These are phyloP conservation scores for Protophormia terraenovae DNA, from an alignment of 2,888 invertebrate genomes.

Conservation along the genomic window DNA sequence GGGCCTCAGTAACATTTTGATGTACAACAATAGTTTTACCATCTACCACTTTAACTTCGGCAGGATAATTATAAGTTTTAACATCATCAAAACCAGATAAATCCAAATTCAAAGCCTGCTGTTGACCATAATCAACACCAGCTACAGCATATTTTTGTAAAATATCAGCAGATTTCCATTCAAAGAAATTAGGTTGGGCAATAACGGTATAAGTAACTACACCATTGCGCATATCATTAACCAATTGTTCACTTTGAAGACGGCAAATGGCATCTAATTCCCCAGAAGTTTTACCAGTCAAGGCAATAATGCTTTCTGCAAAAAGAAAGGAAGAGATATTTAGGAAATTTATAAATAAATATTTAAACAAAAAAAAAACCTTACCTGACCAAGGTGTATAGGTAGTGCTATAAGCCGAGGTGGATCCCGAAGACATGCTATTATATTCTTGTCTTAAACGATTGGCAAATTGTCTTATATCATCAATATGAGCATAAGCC, in stretches of 20 bases:
- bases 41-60: slow-evolving; percentile 78
- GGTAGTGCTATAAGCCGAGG: slow-evolving; percentile 59
- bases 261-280: slow-evolving; percentile 75
- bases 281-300: slow-evolving; percentile 76
- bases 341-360: too few relatives aligned
- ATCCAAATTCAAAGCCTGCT: slow-evolving; percentile 74
- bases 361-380: slow-evolving; percentile 42
- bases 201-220: slow-evolving; percentile 74
- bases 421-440: slow-evolving; percentile 72
- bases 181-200: slow-evolving; percentile 78
- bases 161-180: slow-evolving; percentile 75
- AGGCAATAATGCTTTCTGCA: slow-evolving; percentile 74
- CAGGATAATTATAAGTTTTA: slow-evolving; percentile 77
- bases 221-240: slow-evolving; percentile 77
- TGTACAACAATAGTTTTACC: slow-evolving; percentile 79
- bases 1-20: slow-evolving; percentile 78
- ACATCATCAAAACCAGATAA: slow-evolving; percentile 77
- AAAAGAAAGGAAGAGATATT: neutral
- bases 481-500: slow-evolving; percentile 75
- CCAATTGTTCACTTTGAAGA: slow-evolving; percentile 74
- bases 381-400: slow-evolving; percentile 75
- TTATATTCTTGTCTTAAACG: slow-evolving; percentile 77
- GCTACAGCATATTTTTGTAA: slow-evolving; percentile 71
- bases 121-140: slow-evolving; percentile 69
- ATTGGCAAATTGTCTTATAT: slow-evolving; percentile 77